Evolutionary conservation across 2,888 invertebrate species (phyloP).

Genomic region (Bembecia ichneumoniformis): DNA sequence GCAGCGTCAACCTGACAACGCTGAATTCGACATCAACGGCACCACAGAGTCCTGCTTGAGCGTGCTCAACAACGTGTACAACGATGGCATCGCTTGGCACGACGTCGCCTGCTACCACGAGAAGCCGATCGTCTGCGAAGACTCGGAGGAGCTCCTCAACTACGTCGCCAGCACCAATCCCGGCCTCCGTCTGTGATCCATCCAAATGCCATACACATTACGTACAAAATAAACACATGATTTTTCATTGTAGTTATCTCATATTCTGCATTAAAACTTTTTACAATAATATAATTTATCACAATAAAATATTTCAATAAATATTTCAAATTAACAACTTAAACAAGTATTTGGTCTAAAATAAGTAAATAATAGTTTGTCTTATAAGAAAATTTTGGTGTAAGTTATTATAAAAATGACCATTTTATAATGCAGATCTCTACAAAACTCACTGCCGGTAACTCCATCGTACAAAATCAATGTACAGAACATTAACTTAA

Average conservation of each 20-base stretch:
- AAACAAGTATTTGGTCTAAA: too few relatives aligned
- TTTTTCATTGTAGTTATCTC: too few relatives aligned
- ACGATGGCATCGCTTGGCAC: conserved; percentile 94
- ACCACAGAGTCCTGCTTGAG: conserved; percentile 90
- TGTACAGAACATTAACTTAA: conserved; percentile 55
- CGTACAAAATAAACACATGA: too few relatives aligned
- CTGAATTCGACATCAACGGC: conserved; percentile 90
- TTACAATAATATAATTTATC: too few relatives aligned
- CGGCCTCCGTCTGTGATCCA: conserved; percentile 81
- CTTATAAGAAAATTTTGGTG: too few relatives aligned
- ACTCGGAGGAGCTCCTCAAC: conserved; percentile 88
- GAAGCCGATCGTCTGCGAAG: conserved; percentile 92
- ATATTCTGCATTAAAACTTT: too few relatives aligned
- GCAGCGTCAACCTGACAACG: conserved; percentile 89
- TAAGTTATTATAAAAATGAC: not conserved
- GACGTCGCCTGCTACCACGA: conserved; percentile 95
- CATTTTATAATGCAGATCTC: conserved; percentile 22
- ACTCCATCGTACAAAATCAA: conserved; percentile 37
- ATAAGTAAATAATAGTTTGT: too few relatives aligned
- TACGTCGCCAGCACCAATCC: conserved; percentile 89
- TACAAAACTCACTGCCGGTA: conserved; percentile 40
- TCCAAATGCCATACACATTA: too few relatives aligned
- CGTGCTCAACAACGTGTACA: conserved; percentile 92
- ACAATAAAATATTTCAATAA: too few relatives aligned
- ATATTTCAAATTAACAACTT: too few relatives aligned